Evolutionary conservation across 2,113 vertebrate species (phyloP).

Genomic region (Myrmophylax atrothorax): DNA sequence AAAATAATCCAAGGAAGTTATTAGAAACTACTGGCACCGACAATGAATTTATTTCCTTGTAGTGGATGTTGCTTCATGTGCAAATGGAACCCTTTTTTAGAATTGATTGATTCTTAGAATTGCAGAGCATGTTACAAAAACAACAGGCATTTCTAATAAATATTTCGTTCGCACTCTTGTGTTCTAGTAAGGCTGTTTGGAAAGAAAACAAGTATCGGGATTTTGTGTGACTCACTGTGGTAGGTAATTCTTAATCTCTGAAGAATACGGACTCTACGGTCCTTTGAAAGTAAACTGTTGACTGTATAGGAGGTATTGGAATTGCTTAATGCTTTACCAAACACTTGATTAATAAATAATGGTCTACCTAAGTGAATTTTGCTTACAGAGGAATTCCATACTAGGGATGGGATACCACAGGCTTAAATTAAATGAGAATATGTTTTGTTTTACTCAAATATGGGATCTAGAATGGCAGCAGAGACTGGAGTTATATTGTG

Average conservation of each 20-base stretch:
- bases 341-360: not conserved
- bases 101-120: not conserved
- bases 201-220: slow-evolving; percentile 32
- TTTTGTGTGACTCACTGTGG: slow-evolving; percentile 51
- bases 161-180: not conserved
- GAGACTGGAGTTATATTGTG: not conserved
- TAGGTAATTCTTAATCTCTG: slow-evolving; percentile 9
- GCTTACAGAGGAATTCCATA: not conserved
- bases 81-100: not conserved
- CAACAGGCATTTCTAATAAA: not conserved
- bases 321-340: not conserved
- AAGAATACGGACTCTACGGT: not conserved
- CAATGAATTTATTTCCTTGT: not conserved
- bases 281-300: slow-evolving; percentile 6
- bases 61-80: not conserved
- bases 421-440: not conserved
- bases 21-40: not conserved
- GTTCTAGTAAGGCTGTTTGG: not conserved
- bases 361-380: not conserved
- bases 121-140: not conserved
- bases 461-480: not conserved
- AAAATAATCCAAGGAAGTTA: not conserved
- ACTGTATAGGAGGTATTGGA: not conserved
- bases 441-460: not conserved
- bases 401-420: not conserved